Evolutionary conservation across 2,888 invertebrate genomes (phyloP).

Genomic region (Pterobdella sp.): DNA sequence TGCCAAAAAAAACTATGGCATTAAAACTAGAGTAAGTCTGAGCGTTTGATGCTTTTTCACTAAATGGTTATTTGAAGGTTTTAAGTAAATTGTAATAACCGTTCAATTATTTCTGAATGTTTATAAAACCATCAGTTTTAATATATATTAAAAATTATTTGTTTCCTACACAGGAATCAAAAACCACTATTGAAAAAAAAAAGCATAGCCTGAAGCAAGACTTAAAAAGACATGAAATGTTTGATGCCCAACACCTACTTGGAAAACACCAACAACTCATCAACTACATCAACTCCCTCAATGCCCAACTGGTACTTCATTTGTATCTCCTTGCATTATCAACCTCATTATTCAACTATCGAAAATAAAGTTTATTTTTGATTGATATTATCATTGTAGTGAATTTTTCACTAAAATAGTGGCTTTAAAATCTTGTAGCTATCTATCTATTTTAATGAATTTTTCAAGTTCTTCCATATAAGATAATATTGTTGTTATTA

Average conservation of each 20-base stretch:
- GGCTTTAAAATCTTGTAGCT: no score
- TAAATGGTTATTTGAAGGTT: not conserved
- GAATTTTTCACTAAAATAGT: no score
- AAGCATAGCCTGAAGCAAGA: not conserved
- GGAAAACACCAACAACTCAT: conserved; percentile 19
- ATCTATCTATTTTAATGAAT: no score
- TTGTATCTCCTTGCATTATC: no score
- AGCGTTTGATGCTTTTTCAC: not conserved
- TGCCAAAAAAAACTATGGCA: conserved; percentile 46
- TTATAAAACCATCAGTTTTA: conserved; percentile 3
- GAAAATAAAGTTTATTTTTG: no score
- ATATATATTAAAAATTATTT: not conserved
- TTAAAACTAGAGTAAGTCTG: not conserved
- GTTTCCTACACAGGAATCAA: no score
- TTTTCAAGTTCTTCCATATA: no score
- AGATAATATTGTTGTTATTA: not conserved
- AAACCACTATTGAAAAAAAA: no score
- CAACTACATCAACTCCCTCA: conserved; percentile 21
- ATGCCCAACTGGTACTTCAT: conserved; percentile 13
- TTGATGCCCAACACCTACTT: not conserved
- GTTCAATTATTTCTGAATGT: no score
- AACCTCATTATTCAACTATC: no score
- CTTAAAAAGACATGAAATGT: not conserved
- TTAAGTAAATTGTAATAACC: no score
- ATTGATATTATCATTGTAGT: no score